phyloP scores from a whole-genome alignment of 2,113 vertebrate species.

The Ammodytes dubius region DNA sequence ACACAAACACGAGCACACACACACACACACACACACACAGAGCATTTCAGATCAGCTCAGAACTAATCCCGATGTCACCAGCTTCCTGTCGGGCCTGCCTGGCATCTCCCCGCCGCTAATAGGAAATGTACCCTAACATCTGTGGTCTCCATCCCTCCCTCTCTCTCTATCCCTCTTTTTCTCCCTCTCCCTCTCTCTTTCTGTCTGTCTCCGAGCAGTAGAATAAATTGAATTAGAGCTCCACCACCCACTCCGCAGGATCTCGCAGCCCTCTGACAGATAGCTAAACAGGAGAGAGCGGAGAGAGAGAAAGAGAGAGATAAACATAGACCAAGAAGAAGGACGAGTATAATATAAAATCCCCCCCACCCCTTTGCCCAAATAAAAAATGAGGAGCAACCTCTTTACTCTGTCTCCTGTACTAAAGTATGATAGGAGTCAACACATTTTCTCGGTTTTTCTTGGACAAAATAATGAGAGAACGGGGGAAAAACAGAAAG shows the following conservation, averaged over 20 bases:
- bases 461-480: constrained; percentile 12
- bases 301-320: constrained; percentile 47
- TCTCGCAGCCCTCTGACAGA: constrained; percentile 72
- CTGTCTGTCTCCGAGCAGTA: constrained; percentile 70
- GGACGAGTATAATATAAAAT: constrained; percentile 43
- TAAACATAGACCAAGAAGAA: constrained; percentile 61
- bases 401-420: constrained; percentile 9
- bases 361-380: constrained; percentile 1
- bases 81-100: constrained; percentile 50
- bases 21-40: background rate
- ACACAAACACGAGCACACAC: background rate
- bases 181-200: constrained; percentile 29
- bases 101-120: constrained; percentile 58
- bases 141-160: constrained; percentile 61
- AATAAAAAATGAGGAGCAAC: constrained; percentile 49
- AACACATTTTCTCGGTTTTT: background rate
- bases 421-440: constrained; percentile 40
- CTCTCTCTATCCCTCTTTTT: constrained; percentile 23
- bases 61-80: constrained; percentile 64
- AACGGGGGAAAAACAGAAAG: background rate
- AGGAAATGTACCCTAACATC: constrained; percentile 74
- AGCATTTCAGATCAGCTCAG: constrained; percentile 21
- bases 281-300: constrained; percentile 62
- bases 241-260: constrained; percentile 73
- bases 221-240: constrained; percentile 82